Base-by-base conservation (phyloP, 2,797 vertebrate species). In the Sebastes variabilis region DNA sequence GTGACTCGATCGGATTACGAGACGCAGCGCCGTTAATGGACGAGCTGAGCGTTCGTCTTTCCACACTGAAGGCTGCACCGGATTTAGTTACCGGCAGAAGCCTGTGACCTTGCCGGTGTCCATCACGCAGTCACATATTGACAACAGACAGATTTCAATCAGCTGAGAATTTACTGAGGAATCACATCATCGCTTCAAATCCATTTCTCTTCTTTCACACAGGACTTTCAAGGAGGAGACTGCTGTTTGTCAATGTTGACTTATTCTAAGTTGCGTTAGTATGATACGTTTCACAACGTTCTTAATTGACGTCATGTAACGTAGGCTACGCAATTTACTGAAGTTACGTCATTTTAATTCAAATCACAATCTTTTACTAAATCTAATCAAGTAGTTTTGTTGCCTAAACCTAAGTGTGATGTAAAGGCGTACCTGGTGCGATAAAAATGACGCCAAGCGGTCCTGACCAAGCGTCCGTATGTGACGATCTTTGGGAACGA, bases 1-100 rank as follows among this genome's bases (percentile, higher is more conserved):
- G 89, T 22, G 88, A 90, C 91, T 94, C 66, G 86, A 91, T 94
- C 87, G 1, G 66, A 79, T 94, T 92, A 80, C 89, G 38, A 82
- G 77, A 70, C 25, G 64, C 46, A 25, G 88, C 84, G n/a, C 75
- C 80, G 55, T 81, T 93, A 94, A 94, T 86, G 92, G 92, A 88
- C 34, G 30, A 36, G 87, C 81, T 72, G 83, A 89, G 72, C 72
- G 72, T 64, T 58, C 77, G 78, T 72, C 81, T 81, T 77, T 65
- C 77, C 54, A 22, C 75, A 5, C 79, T 58, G 62, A 70, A 22
- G 58, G 46, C 55, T 1, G 30, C 29, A 72, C 69, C 74, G 67
- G 88, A 86, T 93, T 82, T 10, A 58, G 82, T 93, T 94, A 84
- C 92, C 75, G 2, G 13, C 59, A 54, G 18, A 49, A 64, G 79